These are phyloP conservation scores for Eclectus roratus DNA, from an alignment of 2,113 vertebrate genomes.

Conservation along the genomic window DNA sequence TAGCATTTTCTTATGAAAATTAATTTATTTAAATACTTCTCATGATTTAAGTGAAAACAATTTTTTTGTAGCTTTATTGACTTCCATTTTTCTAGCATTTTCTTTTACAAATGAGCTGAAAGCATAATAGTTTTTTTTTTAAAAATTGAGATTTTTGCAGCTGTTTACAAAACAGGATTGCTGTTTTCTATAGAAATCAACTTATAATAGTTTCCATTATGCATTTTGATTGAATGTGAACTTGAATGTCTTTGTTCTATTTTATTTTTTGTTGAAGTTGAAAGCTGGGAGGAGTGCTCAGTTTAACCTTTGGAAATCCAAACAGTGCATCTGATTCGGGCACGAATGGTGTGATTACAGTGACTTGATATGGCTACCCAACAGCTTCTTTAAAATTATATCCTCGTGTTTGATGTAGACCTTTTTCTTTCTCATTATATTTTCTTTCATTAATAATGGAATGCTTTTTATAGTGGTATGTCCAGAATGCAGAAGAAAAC, in stretches of 20 bases:
- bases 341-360: neutral
- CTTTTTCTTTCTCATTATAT: neutral
- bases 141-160: neutral
- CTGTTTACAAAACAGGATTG: rapidly evolving
- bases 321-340: neutral
- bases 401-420: neutral
- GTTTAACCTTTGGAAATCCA: neutral
- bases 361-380: neutral
- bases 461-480: neutral
- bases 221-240: neutral
- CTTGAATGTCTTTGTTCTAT: neutral
- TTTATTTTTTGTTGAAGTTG: neutral
- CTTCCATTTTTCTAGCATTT: neutral
- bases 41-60: neutral
- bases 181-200: neutral
- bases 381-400: neutral
- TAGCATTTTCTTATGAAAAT: neutral
- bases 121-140: neutral
- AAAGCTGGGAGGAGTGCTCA: neutral
- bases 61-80: neutral
- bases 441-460: neutral
- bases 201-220: neutral
- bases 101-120: neutral
- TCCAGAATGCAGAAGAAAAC: neutral
- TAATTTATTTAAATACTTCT: neutral